Percentiles rank a stretch among this genome's conserved stretches.
phyloP scores from a whole-genome alignment of 2,113 vertebrate genomes.

The human (Homo sapiens) region DNA sequence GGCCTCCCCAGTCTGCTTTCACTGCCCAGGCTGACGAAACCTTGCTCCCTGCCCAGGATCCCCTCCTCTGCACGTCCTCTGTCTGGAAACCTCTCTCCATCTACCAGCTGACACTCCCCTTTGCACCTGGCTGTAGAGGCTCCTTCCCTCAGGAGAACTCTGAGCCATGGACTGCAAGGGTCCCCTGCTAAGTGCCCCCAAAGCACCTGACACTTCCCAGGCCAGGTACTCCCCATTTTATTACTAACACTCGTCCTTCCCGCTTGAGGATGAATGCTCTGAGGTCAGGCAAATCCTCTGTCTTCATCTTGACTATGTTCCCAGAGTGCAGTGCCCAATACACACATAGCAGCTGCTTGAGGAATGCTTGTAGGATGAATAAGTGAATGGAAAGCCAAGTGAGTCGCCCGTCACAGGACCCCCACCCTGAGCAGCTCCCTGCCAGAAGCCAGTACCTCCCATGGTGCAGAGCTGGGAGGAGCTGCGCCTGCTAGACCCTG shows the following conservation, averaged over 20 bases:
- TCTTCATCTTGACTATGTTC: not conserved
- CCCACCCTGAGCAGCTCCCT: not conserved
- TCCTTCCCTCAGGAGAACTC: not conserved
- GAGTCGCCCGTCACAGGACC: not conserved
- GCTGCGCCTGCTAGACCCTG: too few species aligned
- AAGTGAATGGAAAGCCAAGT: not conserved
- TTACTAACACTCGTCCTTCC: not conserved
- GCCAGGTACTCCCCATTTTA: too few species aligned
- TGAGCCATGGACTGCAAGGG: not conserved
- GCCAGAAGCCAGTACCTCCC: not conserved
- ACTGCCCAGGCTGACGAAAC: not conserved
- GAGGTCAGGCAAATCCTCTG: not conserved
- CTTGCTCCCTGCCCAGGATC: not conserved
- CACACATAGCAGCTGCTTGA: not conserved
- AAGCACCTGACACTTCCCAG: not conserved
- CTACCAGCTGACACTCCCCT: accelerated
- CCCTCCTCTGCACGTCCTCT: not conserved
- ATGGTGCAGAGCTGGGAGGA: not conserved
- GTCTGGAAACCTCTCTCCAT: not conserved
- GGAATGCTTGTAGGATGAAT: not conserved
- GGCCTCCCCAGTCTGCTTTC: not conserved
- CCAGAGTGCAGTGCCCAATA: not conserved
- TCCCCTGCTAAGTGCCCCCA: not conserved
- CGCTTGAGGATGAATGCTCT: too few species aligned
- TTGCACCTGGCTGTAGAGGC: not conserved